Base-by-base conservation (phyloP, 2,888 invertebrate genomes). In the Galerucella nymphaeae region DNA sequence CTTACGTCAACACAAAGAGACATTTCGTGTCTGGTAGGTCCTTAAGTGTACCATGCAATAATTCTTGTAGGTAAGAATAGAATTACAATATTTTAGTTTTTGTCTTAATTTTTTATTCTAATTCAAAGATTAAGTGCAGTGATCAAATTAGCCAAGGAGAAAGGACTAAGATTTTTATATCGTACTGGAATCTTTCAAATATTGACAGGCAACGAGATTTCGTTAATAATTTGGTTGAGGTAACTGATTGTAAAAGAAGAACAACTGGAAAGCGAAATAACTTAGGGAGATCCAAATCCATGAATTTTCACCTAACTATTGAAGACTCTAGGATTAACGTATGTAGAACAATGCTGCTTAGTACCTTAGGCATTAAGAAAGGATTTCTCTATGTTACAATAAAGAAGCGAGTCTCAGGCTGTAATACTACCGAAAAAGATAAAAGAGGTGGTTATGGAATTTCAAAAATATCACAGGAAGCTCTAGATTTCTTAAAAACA, bases 21-120 rank as follows among this genome's bases (percentile, higher is more conserved):
- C 3, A n/a, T 8, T n/a, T n/a, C n/a, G 48, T 48, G 2, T n/a
- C 48, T 14, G n/a, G 48, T n/a, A 48, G 48, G 48, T 48, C 14
- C 48, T 48, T 48, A 48, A 3, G 48, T 48, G 48, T 2, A 48
- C 48, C 48, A 14, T 48, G 48, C 48, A 48, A 48, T 48, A 48
- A 48, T 48, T 48, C n/a, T 48, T 42, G 1, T 42, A 42, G 42
- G 42, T 42, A 42, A 13, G 42, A 42, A 42, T 42, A 42, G 2
- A 13, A 48, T n/a, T 48, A n/a, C 48, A 14, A 6, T 48, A 13
- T n/a, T 48, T 14, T 48, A n/a, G 14, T 13, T n/a, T 48, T 48
- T n/a, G 48, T 48, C 48, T n/a, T n/a, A 48, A n/a, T 48, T 48
- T 48, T 48, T 48, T n/a, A 48, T 48, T 48, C n/a, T 48, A n/a